Base-by-base conservation (phyloP, 2,888 invertebrate genomes). In the Melanophora roralis region DNA sequence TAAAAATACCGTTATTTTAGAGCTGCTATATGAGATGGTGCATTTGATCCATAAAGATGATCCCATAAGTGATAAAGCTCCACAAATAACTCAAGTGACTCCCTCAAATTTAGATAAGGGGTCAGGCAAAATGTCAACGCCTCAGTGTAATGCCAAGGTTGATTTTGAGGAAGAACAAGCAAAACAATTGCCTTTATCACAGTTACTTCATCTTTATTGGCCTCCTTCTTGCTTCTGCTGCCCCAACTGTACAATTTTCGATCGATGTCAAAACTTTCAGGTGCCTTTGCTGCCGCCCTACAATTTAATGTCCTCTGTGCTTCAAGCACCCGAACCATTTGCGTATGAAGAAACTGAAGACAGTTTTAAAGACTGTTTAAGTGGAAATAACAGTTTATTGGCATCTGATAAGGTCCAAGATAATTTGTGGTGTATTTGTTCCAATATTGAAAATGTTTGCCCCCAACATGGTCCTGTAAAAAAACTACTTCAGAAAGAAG, bases 1-100 rank as follows among this genome's bases (percentile, higher is more conserved):
- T 12, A 74, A 55, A 21, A 78, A 62, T 14, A 8, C n/a, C 8
- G 65, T 51, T 12, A 78, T 84, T 27, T 62, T 83, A 23, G 43
- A 83, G 11, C 32, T 83, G 11, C 14, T 84, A 12, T 75, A 82
- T 38, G 62, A 82, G 60, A 73, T 82, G 1, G 62, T 81, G 1
- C 81, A 79, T 55, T 79, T 83, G 5, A 69, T 83, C 14, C 69
- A 72, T 12, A 78, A 82, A 14, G 68, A 67, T 8, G 32, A 23
- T 53, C 62, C n/a, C 11, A 65, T 14, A 57, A 14, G 16, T 19
- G 62, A 51, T 32, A 19, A 38, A 40, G 14, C 14, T 8, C 2
- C 38, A 9, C 12, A 21, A 11, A 14, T 64, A 27, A 11, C 40
- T 7, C n/a, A 45, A 38, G 16, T 34, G 11, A 16, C 38, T 7